Conservation (phyloP, 2,113 vertebrate species). For the Fulica atra region DNA sequence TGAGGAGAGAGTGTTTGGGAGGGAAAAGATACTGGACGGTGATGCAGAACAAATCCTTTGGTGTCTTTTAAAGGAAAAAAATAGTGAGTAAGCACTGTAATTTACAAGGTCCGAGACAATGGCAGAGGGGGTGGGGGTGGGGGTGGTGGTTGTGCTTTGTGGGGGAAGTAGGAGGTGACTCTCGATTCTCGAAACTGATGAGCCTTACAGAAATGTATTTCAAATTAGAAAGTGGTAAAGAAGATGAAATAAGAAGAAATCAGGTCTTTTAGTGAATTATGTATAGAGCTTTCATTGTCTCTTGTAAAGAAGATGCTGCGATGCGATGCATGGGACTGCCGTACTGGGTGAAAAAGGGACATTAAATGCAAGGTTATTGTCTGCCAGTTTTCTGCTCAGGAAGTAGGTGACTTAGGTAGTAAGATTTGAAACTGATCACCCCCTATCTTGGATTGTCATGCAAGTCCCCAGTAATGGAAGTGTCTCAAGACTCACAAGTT, state of each 20-base stretch:
- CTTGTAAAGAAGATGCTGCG: background rate
- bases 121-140: background rate
- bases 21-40: background rate
- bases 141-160: background rate
- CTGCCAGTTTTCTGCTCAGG: background rate
- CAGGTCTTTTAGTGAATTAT: background rate
- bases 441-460: background rate
- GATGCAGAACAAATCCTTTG: background rate
- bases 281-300: background rate
- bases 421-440: background rate
- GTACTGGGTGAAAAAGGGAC: background rate
- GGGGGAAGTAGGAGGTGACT: background rate
- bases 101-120: background rate
- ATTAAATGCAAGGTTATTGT: background rate
- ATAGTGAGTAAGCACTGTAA: background rate
- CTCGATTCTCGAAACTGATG: background rate
- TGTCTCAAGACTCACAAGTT: background rate
- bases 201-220: background rate
- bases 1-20: background rate
- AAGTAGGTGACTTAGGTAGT: background rate
- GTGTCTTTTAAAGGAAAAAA: background rate
- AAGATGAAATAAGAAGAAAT: background rate
- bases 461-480: background rate
- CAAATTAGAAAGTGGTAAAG: background rate
- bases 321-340: background rate